phyloP scores from a whole-genome alignment of 2,888 invertebrate genomes.

The Ariolimax columbianus region DNA sequence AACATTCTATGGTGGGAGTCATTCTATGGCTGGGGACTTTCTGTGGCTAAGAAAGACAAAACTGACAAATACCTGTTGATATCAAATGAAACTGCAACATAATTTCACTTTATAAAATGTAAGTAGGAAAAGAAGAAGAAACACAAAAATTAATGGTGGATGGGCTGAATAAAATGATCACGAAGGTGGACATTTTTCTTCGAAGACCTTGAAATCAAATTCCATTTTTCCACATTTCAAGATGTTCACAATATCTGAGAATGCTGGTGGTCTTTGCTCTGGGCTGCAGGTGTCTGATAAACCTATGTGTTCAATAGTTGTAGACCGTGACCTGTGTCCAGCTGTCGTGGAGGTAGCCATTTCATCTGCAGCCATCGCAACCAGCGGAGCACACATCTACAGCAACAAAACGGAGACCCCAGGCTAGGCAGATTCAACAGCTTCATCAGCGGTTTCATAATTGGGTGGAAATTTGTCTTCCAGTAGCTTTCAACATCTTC shows the following conservation, averaged over 20 bases:
- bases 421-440: conserved; percentile 69
- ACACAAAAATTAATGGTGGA: no score
- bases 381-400: conserved; percentile 69
- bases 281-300: neutral
- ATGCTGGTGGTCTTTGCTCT: neutral
- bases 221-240: neutral
- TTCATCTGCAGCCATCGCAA: conserved; percentile 72
- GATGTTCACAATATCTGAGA: neutral
- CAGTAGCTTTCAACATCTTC: conserved; percentile 75
- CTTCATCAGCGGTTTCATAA: conserved; percentile 70
- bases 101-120: no score
- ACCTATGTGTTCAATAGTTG: conserved; percentile 69
- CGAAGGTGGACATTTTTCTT: no score
- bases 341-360: conserved; percentile 74
- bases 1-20: no score
- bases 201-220: neutral
- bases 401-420: conserved; percentile 70
- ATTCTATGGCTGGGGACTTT: no score
- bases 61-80: no score
- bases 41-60: no score
- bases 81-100: no score
- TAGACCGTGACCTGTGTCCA: conserved; percentile 78
- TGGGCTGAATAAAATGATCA: no score
- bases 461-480: conserved; percentile 73
- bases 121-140: no score